Conservation (phyloP, 2,888 invertebrate species). For the Drosophila cognata region DNA sequence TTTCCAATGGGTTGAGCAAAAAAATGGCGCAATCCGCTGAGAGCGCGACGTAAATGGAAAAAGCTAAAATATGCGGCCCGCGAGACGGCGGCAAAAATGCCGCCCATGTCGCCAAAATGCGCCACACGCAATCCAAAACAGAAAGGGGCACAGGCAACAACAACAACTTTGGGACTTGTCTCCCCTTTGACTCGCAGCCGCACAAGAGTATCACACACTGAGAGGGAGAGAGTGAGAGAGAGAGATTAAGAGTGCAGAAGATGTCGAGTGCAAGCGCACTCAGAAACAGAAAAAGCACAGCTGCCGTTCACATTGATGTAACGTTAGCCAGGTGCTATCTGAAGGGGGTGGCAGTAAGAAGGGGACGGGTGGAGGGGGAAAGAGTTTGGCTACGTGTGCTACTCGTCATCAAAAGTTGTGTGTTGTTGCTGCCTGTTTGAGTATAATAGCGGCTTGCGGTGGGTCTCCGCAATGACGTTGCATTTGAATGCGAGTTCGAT, state of each 20-base stretch:
- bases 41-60: conserved; percentile 66
- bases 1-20: conserved; percentile 42
- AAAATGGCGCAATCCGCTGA: conserved; percentile 75
- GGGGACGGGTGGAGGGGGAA: neutral
- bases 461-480: conserved; percentile 75
- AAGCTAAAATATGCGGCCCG: conserved; percentile 70
- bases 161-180: conserved; percentile 36
- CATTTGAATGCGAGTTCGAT: conserved; percentile 70
- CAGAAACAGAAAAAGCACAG: conserved; percentile 41
- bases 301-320: conserved; percentile 69
- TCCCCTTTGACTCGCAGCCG: conserved; percentile 47
- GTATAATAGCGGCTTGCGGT: conserved; percentile 77
- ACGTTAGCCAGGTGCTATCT: conserved; percentile 70
- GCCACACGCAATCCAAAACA: conserved; percentile 73
- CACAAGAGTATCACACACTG: conserved; percentile 18
- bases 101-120: conserved; percentile 80
- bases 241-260: conserved; percentile 14
- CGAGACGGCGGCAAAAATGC: conserved; percentile 72
- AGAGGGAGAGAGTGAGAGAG: conserved; percentile 11
- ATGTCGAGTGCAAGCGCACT: conserved; percentile 54
- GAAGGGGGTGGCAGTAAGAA: neutral
- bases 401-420: conserved; percentile 60
- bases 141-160: conserved; percentile 47
- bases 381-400: conserved; percentile 41
- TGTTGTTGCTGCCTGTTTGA: conserved; percentile 57